phyloP scores from a whole-genome alignment of 2,888 invertebrate species.

The Tricholauxania praeusta region DNA sequence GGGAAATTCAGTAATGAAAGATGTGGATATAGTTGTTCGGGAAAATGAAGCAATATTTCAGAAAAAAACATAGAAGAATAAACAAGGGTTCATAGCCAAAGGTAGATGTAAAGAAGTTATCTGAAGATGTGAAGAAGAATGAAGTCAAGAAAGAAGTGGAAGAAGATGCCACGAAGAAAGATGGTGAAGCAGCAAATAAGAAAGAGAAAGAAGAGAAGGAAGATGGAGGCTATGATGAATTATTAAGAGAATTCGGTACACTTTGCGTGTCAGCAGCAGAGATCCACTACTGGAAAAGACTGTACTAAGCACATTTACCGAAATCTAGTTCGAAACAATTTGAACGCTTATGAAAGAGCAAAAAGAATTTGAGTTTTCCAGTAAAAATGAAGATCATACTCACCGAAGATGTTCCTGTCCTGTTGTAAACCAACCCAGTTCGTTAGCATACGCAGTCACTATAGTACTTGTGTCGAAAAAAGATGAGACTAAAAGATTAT shows the following conservation, averaged over 20 bases:
- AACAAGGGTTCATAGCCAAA: no score
- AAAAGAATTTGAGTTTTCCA: no score
- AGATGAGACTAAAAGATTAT: neutral
- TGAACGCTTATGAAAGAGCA: no score
- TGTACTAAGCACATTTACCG: no score
- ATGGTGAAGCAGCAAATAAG: neutral
- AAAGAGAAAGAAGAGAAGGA: neutral
- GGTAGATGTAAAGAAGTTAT: no score
- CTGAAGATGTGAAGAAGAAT: no score
- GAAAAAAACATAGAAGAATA: no score
- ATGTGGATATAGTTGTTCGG: neutral
- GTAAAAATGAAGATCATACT: constrained; percentile 39
- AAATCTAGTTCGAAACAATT: no score
- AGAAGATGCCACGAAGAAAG: neutral
- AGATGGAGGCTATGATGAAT: no score
- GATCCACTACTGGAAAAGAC: no score
- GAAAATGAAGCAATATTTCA: neutral
- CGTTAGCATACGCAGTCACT: neutral
- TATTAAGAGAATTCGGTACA: no score
- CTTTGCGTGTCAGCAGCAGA: no score
- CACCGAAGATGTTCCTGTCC: constrained; percentile 39
- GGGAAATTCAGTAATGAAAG: neutral
- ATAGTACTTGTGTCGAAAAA: neutral
- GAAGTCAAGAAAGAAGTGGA: neutral
- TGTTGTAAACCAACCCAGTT: neutral